These are phyloP conservation scores for Amniataba percoides DNA, from an alignment of 2,797 vertebrate species.

Conservation along the genomic window DNA sequence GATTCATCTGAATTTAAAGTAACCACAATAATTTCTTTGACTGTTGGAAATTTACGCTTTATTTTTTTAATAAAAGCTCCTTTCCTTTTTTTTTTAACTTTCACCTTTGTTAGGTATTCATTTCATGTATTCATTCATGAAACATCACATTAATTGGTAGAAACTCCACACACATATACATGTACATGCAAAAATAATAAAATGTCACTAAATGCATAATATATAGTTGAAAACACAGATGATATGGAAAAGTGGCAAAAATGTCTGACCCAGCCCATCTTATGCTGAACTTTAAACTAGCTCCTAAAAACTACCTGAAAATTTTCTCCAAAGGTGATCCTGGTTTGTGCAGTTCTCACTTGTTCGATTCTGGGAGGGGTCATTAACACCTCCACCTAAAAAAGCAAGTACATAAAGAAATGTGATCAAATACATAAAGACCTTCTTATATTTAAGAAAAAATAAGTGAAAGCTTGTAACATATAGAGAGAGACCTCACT, in stretches of 20 bases:
- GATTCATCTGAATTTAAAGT: neutral
- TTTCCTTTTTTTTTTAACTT: neutral
- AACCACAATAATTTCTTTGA: neutral
- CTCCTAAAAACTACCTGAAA: constrained; percentile 75
- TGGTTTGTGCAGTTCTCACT: constrained; percentile 77
- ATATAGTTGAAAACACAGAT: neutral
- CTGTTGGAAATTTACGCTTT: neutral
- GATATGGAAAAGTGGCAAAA: neutral
- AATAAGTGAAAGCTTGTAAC: neutral
- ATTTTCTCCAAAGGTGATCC: constrained; percentile 83
- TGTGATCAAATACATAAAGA: neutral
- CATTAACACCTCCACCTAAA: constrained; percentile 86
- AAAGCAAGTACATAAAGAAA: constrained; percentile 24
- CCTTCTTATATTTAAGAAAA: neutral
- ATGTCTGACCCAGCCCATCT: neutral
- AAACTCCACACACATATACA: too few species aligned
- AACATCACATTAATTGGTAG: too few species aligned
- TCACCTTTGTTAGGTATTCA: neutral
- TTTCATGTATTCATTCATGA: neutral
- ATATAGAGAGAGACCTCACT: neutral
- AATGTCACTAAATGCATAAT: neutral
- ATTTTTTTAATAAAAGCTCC: neutral
- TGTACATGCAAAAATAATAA: neutral
- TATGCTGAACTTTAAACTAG: neutral
- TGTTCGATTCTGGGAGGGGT: constrained; percentile 87